Evolutionary conservation across 2,888 invertebrate species (phyloP), one percentile per base, ranked within the genome.

Genomic region (Seira sanloemensis): DNA sequence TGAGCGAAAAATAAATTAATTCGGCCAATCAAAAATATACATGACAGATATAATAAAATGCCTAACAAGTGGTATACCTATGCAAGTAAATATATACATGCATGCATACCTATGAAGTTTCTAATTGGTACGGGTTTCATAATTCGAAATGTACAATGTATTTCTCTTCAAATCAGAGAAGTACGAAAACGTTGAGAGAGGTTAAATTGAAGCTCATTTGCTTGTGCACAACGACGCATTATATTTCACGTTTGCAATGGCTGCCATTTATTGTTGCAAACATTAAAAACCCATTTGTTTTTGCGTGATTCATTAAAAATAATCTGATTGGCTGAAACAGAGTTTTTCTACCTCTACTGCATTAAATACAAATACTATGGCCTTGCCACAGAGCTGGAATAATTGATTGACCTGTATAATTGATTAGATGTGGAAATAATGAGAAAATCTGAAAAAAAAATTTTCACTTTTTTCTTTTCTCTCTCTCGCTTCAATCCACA

Each of bases 261-360:
- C n/a, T n/a, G 37, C 37, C 4, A 37, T 37, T 37, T 37, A 37
- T 37, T 37, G 37, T 37, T 37, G 4, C 37, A 37, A 65, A 71
- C 86, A 88, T 88, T 88, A 88, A 88, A 88, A 88, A 82, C 84
- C 75, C 86, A 87, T 88, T 88, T 88, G 86, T 87, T 88, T 87
- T 86, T 75, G 88, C 88, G 88, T 88, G 88, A 87, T 87, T 88
- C 88, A 87, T 87, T 88, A 84, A 78, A 78, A 85, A 87, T 87
- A 88, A 87, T 73, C 77, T 68, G 71, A 72, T 83, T 83, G 67
- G 69, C 46, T 27, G 62, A 19, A 62, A 65, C 77, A 4, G 37
- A 12, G 4, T 37, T 37, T 37, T 37, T 37, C 37, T 37, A 37
- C 27, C 9, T 24, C 18, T 58, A 5, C 26, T 24, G 7, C 27